Evolutionary conservation across 2,113 vertebrate genomes (phyloP).

Genomic region (Puntigrus tetrazona): DNA sequence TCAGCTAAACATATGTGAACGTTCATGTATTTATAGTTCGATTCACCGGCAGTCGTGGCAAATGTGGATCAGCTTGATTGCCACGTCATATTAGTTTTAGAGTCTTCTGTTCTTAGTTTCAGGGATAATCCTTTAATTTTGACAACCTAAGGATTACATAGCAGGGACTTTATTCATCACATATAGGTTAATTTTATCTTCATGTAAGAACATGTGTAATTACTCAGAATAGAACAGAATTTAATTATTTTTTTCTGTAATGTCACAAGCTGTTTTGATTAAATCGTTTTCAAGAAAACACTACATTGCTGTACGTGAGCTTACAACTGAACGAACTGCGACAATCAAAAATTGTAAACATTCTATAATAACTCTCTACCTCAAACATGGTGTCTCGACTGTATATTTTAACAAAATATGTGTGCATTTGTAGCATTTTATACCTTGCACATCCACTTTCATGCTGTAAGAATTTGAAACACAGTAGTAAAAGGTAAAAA

Average conservation of each 20-base stretch:
- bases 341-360: not conserved
- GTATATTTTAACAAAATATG: not conserved
- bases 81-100: not conserved
- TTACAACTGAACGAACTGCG: too few relatives aligned
- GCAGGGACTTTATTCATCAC: not conserved
- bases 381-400: not conserved
- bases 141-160: not conserved
- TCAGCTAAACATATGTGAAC: not conserved
- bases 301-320: not conserved
- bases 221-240: not conserved
- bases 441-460: not conserved
- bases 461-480: too few relatives aligned
- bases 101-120: constrained; percentile 1
- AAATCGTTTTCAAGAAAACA: not conserved
- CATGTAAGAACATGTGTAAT: not conserved
- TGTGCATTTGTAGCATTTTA: not conserved
- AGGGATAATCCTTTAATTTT: constrained; percentile 8
- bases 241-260: not conserved
- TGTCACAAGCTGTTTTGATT: not conserved
- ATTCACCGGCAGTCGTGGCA: not conserved
- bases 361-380: not conserved
- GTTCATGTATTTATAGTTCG: not conserved
- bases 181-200: not conserved
- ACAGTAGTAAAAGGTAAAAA: too few relatives aligned
- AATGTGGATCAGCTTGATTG: not conserved